A percentile compares a stretch with the other conserved stretches of the same genome.
These are phyloP conservation scores for Grus americana DNA, from an alignment of 2,113 vertebrate genomes.

Conservation along the genomic window DNA sequence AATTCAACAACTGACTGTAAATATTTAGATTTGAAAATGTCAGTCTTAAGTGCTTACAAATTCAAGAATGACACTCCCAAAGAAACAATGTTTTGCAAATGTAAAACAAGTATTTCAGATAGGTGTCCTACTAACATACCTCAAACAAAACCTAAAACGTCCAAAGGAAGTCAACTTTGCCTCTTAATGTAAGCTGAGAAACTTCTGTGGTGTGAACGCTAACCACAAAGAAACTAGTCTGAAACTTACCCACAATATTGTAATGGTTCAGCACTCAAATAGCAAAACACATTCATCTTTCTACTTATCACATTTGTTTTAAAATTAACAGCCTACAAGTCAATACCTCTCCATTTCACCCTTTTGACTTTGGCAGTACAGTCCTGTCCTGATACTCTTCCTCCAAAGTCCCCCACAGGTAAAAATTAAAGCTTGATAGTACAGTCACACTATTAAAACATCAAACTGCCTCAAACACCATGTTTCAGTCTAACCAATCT, in stretches of 20 bases:
- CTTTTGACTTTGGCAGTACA: background rate
- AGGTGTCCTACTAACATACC: background rate
- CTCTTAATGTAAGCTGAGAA: background rate
- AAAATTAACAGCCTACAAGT: background rate
- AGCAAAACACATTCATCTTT: background rate
- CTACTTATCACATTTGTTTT: background rate
- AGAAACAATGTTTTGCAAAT: background rate
- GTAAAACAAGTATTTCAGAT: background rate
- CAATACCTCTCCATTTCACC: background rate
- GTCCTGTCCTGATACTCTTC: background rate
- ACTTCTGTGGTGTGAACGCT: background rate
- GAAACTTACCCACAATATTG: background rate
- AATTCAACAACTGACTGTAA: background rate
- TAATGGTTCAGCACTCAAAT: background rate
- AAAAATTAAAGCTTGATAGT: background rate
- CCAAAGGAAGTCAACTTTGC: background rate
- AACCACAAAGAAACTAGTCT: background rate
- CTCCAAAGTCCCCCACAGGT: background rate
- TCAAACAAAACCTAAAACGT: background rate
- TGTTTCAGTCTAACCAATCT: background rate
- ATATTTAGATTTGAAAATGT: background rate
- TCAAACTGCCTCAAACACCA: background rate
- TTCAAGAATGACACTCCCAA: background rate
- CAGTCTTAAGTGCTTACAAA: background rate
- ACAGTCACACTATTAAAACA: background rate